phyloP scores from a whole-genome alignment of 2,888 invertebrate genomes.

The Mimas tiliae region DNA sequence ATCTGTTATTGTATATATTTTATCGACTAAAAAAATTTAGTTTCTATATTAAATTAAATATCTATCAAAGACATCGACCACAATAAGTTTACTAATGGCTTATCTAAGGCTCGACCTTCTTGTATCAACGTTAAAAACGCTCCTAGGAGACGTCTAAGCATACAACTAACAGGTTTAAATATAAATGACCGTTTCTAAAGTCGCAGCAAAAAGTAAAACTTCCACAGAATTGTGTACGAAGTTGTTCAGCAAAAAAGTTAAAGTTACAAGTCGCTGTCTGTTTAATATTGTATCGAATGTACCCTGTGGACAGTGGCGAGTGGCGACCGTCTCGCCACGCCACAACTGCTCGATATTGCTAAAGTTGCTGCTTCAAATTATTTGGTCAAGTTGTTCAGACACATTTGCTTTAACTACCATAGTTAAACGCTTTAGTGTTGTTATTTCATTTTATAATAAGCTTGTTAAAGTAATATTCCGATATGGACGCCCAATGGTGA shows the following conservation, averaged over 20 bases:
- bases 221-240: background rate
- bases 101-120: no score
- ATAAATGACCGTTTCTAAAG: slow-evolving; percentile 8
- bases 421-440: background rate
- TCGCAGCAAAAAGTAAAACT: background rate
- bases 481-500: no score
- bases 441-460: no score
- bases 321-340: background rate
- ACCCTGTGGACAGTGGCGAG: background rate
- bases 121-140: no score
- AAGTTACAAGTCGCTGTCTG: slow-evolving; percentile 1
- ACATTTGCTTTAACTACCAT: background rate
- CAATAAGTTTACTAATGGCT: no score
- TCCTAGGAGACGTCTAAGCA: background rate
- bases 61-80: no score
- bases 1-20: no score
- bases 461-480: no score
- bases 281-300: background rate
- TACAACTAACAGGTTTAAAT: slow-evolving; percentile 11
- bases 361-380: slow-evolving; percentile 7
- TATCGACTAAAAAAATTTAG: no score
- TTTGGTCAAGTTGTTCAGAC: background rate
- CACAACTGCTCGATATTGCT: slow-evolving; percentile 2
- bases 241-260: slow-evolving; percentile 7
- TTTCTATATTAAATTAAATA: no score